Conservation (phyloP, 1,140 invertebrate genomes). For the Gonioctena quinquepunctata region DNA sequence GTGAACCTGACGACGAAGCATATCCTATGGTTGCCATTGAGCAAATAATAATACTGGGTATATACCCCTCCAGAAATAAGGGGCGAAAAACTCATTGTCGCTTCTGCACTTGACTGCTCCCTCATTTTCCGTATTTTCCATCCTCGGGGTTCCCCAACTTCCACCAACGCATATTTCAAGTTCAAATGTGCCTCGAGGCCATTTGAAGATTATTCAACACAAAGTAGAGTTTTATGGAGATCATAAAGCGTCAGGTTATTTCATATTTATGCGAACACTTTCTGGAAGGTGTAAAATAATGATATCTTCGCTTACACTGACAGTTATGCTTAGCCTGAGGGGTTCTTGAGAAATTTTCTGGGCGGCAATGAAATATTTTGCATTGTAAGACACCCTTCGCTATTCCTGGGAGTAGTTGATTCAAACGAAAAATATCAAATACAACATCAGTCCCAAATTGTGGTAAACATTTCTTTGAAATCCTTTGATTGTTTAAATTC, state of each 20-base stretch:
- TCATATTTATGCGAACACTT: conserved; percentile 49
- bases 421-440: no score
- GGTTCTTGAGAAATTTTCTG: not conserved
- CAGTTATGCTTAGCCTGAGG: not conserved
- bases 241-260: conserved; percentile 50
- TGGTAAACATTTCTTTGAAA: no score
- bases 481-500: no score
- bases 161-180: conserved; percentile 45
- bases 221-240: conserved; percentile 51
- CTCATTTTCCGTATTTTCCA: conserved; percentile 45
- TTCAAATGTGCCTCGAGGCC: conserved; percentile 49
- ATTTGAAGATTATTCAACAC: conserved; percentile 56
- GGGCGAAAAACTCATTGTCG: not conserved
- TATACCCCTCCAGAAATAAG: no score
- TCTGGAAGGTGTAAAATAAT: conserved; percentile 49
- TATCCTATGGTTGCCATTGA: no score
- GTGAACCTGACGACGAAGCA: no score
- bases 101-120: conserved; percentile 11
- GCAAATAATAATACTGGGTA: no score
- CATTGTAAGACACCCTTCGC: not conserved
- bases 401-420: no score
- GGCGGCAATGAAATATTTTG: not conserved
- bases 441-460: no score
- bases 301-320: conserved; percentile 16
- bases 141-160: conserved; percentile 31